Conservation (phyloP, 1,140 invertebrate species). For the Popillia japonica region DNA sequence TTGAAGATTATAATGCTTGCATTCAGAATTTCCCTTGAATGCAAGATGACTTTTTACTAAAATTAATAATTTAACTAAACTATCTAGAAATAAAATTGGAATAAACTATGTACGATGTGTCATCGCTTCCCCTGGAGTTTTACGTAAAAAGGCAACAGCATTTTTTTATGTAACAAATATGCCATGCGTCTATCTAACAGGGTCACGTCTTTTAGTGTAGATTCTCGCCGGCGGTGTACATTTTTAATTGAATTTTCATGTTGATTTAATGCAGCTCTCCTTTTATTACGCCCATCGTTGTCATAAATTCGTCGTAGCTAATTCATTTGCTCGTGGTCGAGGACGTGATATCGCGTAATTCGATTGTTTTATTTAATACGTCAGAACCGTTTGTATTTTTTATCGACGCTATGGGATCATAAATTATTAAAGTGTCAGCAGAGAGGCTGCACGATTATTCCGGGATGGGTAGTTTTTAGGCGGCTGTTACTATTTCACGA, state of each 20-base stretch:
- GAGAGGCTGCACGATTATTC: constrained; percentile 8
- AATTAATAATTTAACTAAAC: too few species aligned
- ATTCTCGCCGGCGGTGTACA: neutral
- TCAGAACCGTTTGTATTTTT: constrained; percentile 2
- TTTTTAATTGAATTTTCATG: neutral
- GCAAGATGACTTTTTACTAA: too few species aligned
- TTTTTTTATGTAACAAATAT: too few species aligned
- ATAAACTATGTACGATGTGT: too few species aligned
- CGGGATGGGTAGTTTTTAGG: neutral
- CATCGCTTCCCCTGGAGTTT: too few species aligned
- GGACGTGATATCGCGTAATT: neutral
- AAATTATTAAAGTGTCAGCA: neutral
- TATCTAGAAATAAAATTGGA: too few species aligned
- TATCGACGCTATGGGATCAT: neutral
- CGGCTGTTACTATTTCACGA: neutral
- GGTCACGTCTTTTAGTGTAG: too few species aligned
- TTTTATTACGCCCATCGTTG: neutral
- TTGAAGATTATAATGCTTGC: too few species aligned
- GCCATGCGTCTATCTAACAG: too few species aligned
- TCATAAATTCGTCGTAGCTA: neutral
- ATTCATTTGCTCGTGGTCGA: neutral
- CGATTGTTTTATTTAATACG: neutral
- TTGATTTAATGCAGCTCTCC: neutral
- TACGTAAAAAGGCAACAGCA: too few species aligned
- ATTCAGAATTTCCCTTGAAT: too few species aligned